Base-by-base conservation (phyloP, 2,113 vertebrate species). In the Dinomys branickii region DNA sequence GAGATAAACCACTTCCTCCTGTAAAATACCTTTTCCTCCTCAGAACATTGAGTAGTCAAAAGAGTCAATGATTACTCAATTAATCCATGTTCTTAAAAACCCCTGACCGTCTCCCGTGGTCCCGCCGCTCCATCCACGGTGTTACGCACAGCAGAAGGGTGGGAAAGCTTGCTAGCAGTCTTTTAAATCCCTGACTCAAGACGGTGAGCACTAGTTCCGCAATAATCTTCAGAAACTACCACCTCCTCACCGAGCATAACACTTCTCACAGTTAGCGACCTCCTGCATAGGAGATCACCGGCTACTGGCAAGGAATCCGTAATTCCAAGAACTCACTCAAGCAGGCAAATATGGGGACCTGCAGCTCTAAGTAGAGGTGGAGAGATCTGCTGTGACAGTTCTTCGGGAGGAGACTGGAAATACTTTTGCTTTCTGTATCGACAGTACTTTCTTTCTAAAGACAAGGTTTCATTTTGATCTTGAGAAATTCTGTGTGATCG, bases 181-280 rank as follows among this genome's bases (percentile, higher is more conserved):
- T 96, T 98, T 89, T 69, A 94, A 85, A 97, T 96, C 97, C 96
- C 95, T 90, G 86, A 98, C 96, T 98, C 97, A 95, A 98, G 98
- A 90, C 50, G 95, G 97, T 91, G 94, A 96, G 85, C 97, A 96
- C 28, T 10, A 97, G 97, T 97, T 98, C 97, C 98, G 98, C 98
- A 98, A 98, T 96, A 94, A 97, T 88, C 97, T 98, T 97, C 98
- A 94, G 98, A 89, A 93, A 98, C 97, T 97, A 97, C 98, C 98
- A 98, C 98, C 98, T 98, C 98, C 99, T 99, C 98, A 98, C 98
- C 98, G 94, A 97, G 88, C 92, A 92, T 50, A 97, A 96, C 0
- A 30, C 71, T 95, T 96, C 98, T 96, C 88, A 91, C 65, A 97
- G 98, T 92, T 78, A 97, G 88, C 24, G 13, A 91, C 83, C 78